A percentile compares a stretch with the other conserved stretches of the same genome.
phyloP scores from a whole-genome alignment of 2,888 invertebrate species.

The Capitulum mitella region DNA sequence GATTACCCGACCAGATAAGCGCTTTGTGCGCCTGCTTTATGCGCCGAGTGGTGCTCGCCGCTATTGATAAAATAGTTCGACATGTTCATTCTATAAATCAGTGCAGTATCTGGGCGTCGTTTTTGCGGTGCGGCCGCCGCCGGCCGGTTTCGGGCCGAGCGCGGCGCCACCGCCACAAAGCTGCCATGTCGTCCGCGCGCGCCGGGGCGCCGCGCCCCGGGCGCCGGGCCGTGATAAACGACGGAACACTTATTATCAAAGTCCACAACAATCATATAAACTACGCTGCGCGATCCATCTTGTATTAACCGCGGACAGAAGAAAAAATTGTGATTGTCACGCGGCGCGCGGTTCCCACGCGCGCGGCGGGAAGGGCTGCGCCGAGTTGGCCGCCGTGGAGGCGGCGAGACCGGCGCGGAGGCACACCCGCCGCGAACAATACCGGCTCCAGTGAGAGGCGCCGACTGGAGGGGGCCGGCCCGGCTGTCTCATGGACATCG shows the following conservation, averaged over 20 bases:
- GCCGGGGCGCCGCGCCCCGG: background rate
- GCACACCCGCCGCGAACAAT: no score
- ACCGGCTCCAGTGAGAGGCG: no score
- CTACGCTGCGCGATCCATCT: background rate
- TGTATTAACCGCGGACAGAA: slow-evolving; percentile 17
- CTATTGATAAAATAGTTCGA: background rate
- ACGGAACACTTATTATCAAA: slow-evolving; percentile 17
- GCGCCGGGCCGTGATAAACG: background rate
- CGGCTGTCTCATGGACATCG: no score
- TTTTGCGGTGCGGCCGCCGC: background rate
- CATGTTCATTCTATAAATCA: slow-evolving; percentile 16
- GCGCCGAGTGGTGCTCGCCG: no score
- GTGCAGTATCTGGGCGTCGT: background rate
- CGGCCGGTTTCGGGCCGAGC: background rate
- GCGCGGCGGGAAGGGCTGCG: background rate
- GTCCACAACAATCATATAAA: slow-evolving; percentile 24
- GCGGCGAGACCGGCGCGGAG: no score
- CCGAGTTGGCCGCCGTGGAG: no score
- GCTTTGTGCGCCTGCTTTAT: no score
- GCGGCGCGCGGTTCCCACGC: slow-evolving; percentile 7
- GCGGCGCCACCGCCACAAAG: background rate
- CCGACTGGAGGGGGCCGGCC: no score
- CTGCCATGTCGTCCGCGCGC: background rate
- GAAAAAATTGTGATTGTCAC: slow-evolving; percentile 25
- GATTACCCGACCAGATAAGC: no score